Conservation (phyloP, 2,113 vertebrate genomes). For the Halichoeres trimaculatus region DNA sequence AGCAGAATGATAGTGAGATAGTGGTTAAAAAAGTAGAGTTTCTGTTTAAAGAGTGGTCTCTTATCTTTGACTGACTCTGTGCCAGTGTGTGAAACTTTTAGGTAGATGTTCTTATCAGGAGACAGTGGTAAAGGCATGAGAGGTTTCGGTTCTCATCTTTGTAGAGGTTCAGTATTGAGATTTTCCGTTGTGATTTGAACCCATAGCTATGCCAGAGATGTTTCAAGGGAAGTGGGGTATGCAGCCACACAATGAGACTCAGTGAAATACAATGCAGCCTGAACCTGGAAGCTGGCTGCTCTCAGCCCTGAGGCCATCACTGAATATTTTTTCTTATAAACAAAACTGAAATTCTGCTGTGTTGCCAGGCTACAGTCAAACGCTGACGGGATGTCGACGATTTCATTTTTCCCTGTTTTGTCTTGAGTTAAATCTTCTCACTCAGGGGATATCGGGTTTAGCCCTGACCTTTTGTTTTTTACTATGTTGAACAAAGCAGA, state of each 20-base stretch:
- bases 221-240: slow-evolving; percentile 9
- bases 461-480: background rate
- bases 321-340: slow-evolving; percentile 21
- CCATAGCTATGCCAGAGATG: background rate
- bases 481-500: background rate
- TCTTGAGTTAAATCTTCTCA: background rate
- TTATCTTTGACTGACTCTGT: background rate
- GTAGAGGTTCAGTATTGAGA: slow-evolving; percentile 1
- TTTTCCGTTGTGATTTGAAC: background rate
- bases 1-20: too few species aligned
- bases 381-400: background rate
- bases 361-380: background rate
- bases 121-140: background rate
- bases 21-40: too few species aligned
- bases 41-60: too few species aligned
- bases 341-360: slow-evolving; percentile 6
- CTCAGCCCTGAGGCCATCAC: slow-evolving; percentile 3
- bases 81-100: slow-evolving; percentile 5
- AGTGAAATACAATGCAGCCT: slow-evolving; percentile 19
- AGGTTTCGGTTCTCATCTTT: slow-evolving; percentile 24
- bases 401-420: background rate
- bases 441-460: slow-evolving; percentile 12
- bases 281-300: slow-evolving; percentile 5
- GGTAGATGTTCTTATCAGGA: background rate
- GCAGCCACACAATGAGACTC: slow-evolving; percentile 14